Percentiles rank a stretch among this genome's conserved stretches.
Conservation (phyloP, 2,113 vertebrate genomes). For the Aphelocoma coerulescens region DNA sequence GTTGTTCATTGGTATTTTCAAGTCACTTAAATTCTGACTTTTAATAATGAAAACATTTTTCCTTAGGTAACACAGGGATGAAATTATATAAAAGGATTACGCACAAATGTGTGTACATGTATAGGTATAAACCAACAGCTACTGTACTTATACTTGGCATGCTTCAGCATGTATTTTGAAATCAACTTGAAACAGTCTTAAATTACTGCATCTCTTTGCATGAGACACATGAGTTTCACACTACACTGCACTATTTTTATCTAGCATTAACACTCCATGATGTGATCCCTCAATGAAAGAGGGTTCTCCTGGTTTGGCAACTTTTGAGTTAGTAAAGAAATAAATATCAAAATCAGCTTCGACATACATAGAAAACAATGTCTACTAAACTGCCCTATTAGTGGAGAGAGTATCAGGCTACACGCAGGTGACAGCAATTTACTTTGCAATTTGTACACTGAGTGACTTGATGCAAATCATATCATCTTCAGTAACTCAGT, state of each 20-base stretch:
- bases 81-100: not conserved
- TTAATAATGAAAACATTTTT: not conserved
- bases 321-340: not conserved
- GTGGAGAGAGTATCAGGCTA: not conserved
- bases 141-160: not conserved
- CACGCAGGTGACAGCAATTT: not conserved
- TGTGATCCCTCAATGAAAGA: not conserved
- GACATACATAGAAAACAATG: not conserved
- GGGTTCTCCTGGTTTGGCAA: not conserved
- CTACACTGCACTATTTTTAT: conserved; percentile 20
- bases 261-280: not conserved
- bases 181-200: not conserved
- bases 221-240: not conserved
- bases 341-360: not conserved
- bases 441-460: not conserved
- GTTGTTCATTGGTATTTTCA: not conserved
- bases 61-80: not conserved
- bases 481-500: not conserved
- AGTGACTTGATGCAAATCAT: not conserved
- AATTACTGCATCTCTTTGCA: not conserved
- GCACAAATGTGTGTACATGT: not conserved
- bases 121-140: not conserved
- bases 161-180: conserved; percentile 9
- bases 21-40: not conserved
- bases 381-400: not conserved